phyloP scores from a whole-genome alignment of 23 tunicate species.

The Clavelina lepadiformis region DNA sequence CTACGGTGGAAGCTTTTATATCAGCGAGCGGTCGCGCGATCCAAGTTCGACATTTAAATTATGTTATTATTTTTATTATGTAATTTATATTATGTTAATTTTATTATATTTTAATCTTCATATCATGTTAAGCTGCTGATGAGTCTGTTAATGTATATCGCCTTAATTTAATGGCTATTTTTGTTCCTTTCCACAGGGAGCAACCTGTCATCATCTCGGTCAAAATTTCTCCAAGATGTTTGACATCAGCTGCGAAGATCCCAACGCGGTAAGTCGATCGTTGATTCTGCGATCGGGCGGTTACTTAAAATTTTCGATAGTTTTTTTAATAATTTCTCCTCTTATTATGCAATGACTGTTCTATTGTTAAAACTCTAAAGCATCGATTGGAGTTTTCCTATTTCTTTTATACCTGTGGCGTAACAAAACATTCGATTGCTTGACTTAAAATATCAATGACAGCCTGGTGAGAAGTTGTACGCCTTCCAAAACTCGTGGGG shows the following conservation, averaged over 20 bases:
- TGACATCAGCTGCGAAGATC: constrained; percentile 94
- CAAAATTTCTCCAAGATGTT: constrained; percentile 98
- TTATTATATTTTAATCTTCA: too few species aligned
- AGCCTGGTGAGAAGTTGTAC: constrained; percentile 69
- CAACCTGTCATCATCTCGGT: constrained; percentile 93
- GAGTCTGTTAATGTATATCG: too few species aligned
- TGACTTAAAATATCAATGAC: too few species aligned
- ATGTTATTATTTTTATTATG: too few species aligned
- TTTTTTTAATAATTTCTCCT: too few species aligned
- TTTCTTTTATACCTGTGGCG: too few species aligned
- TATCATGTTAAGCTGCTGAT: too few species aligned
- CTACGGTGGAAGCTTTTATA: constrained; percentile 90
- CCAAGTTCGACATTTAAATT: constrained; percentile 40
- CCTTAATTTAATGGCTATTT: neutral
- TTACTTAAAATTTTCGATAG: too few species aligned
- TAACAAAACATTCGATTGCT: too few species aligned
- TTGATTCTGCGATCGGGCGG: neutral
- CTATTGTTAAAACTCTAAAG: too few species aligned
- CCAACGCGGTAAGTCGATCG: constrained; percentile 41
- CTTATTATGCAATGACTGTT: too few species aligned
- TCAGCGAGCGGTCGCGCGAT: constrained; percentile 92
- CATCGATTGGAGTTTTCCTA: neutral
- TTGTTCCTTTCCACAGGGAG: constrained; percentile 59
- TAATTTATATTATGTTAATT: too few species aligned
- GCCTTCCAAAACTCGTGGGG: constrained; percentile 99